Conservation (phyloP, 2,888 invertebrate genomes). For the Coronaproctus castanopsis region DNA sequence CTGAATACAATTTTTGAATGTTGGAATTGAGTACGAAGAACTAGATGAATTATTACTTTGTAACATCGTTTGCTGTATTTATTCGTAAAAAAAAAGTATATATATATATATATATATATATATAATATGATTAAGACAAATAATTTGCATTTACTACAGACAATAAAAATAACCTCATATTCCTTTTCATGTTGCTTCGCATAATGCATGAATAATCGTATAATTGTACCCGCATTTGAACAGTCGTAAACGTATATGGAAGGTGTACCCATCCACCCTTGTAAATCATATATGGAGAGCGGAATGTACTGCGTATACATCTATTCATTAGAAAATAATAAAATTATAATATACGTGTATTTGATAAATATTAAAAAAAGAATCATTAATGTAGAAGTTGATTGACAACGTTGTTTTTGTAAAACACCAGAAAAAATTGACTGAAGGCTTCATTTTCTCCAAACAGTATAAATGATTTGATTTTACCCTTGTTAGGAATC, state of each 20-base stretch:
- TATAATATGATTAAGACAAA: neutral
- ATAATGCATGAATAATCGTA: constrained; percentile 73
- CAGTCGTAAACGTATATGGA: constrained; percentile 99
- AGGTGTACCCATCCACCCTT: constrained; percentile 98
- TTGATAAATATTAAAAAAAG: neutral
- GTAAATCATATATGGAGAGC: constrained; percentile 89
- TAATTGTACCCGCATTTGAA: constrained; percentile 90
- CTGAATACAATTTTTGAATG: constrained; percentile 82
- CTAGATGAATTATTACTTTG: constrained; percentile 24
- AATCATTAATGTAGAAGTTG: no score
- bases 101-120: constrained; percentile 1
- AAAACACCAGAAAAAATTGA: neutral
- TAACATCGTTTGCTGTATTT: constrained; percentile 22
- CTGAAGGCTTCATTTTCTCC: no score
- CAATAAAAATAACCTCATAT: constrained; percentile 37
- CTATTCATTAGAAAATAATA: constrained; percentile 36
- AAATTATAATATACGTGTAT: constrained; percentile 7
- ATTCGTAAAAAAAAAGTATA: constrained; percentile 1
- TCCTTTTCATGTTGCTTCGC: constrained; percentile 79
- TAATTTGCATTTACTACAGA: no score
- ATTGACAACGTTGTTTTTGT: neutral
- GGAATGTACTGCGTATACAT: constrained; percentile 98
- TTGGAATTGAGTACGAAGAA: constrained; percentile 29
- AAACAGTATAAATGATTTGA: no score
- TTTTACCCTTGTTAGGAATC: no score